Evolutionary conservation across 1,140 invertebrate genomes (phyloP), one percentile per base, ranked within the genome.

Genomic region (Subanguina moxae): DNA sequence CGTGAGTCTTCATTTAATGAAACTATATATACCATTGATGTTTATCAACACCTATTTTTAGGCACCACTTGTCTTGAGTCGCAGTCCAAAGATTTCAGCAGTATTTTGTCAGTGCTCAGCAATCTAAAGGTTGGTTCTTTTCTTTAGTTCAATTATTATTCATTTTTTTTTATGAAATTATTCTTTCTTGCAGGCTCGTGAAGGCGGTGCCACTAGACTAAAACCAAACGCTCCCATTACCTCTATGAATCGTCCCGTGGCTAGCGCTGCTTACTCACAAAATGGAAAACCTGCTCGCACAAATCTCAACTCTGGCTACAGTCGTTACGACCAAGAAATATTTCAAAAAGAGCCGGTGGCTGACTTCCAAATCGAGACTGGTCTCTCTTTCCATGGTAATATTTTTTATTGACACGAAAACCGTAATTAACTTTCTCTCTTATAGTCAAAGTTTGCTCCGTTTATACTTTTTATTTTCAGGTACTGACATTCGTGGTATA

Each of bases 341-440:
- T 80, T 82, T 68, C 64, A 67, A 9, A 64, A 72, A 21, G 76
- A 82, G 7, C 63, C 64, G 13, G 70, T 73, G 25, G 67, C 76
- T 13, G 79, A 75, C 23, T 82, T 80, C 62, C 70, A 82, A 57
- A 82, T 81, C 67, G 71, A 81, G 45, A 74, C 78, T 43, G 70
- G 72, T 43, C 59, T 80, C 5, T 71, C 70, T 30, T 80, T 80
- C 62, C 67, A 79, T 45, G 78, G 78, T 67, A 32, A 61, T 61
- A n/a, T n/a, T n/a, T 61, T 61, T 61, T 61, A n/a, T 61, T 43
- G 3, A 3, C 27, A 3, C 32, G 32, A 38, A 38, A 3, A 5
- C 11, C 3, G 32, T 5, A 5, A 11, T 11, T 38, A 38, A 38
- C 32, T 38, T 38, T 5, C 32, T 38, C 11, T 38, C 32, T 3